phyloP scores from a whole-genome alignment of 2,888 invertebrate species.

The Spodoptera exigua region DNA sequence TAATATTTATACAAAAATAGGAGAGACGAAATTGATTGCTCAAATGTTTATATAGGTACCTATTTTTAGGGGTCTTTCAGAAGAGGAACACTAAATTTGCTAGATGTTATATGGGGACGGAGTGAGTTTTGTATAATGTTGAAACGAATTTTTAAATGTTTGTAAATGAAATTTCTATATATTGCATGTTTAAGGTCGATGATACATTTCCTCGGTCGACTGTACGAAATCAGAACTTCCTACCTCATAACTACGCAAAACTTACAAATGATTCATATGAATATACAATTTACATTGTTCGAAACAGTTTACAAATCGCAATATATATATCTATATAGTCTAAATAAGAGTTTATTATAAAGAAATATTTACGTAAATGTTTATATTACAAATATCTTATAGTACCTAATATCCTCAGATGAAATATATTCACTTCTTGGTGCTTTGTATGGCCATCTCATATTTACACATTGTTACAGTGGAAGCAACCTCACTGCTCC shows the following conservation, averaged over 20 bases:
- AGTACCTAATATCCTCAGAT: slow-evolving; percentile 74
- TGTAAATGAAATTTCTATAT: slow-evolving; percentile 71
- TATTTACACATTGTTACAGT: slow-evolving; percentile 84
- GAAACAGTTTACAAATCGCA: slow-evolving; percentile 82
- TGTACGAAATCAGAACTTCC: slow-evolving; percentile 79
- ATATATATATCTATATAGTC: slow-evolving; percentile 80
- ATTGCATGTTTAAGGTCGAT: slow-evolving; percentile 64
- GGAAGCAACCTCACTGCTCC: slow-evolving; percentile 74
- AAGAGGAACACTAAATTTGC: slow-evolving; percentile 86
- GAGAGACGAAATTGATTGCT: slow-evolving; percentile 88
- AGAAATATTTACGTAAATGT: slow-evolving; percentile 85
- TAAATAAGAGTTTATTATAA: slow-evolving; percentile 86
- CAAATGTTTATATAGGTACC: slow-evolving; percentile 88
- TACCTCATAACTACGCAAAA: slow-evolving; percentile 87
- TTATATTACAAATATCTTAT: slow-evolving; percentile 80
- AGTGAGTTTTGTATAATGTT: slow-evolving; percentile 87
- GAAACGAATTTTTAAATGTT: slow-evolving; percentile 86
- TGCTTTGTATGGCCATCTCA: slow-evolving; percentile 83
- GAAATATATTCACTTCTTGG: slow-evolving; percentile 78
- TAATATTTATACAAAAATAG: slow-evolving; percentile 87
- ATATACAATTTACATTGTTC: slow-evolving; percentile 79
- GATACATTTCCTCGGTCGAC: slow-evolving; percentile 55
- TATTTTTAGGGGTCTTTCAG: slow-evolving; percentile 87
- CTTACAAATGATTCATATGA: slow-evolving; percentile 77
- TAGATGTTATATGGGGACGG: slow-evolving; percentile 83